Conservation (phyloP, 2,113 vertebrate genomes). For the Bostrychus sinensis region DNA sequence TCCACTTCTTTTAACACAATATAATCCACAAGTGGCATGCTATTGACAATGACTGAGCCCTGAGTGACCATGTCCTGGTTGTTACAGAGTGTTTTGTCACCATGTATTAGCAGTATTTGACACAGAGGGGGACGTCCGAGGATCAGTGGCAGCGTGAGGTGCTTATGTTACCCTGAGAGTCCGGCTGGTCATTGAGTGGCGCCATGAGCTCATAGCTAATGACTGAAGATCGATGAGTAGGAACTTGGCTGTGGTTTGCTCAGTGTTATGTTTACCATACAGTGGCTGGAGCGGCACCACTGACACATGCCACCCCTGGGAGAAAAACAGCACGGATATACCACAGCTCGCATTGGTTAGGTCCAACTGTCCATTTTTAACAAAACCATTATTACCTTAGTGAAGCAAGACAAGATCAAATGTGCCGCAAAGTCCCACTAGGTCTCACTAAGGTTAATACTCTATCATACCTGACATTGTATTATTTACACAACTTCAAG, state of each 20-base stretch:
- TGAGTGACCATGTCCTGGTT: constrained; percentile 9
- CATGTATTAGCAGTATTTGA: constrained; percentile 64
- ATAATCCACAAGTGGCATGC: no score
- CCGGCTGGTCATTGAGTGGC: constrained; percentile 72
- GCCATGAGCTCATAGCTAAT: constrained; percentile 79
- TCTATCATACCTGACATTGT: not conserved
- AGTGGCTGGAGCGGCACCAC: constrained; percentile 58
- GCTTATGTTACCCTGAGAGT: constrained; percentile 73
- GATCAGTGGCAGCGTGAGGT: constrained; percentile 68
- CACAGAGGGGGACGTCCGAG: constrained; percentile 59
- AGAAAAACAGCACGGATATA: constrained; percentile 45
- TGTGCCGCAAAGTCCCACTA: not conserved
- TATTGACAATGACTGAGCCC: not conserved
- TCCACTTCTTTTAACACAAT: no score
- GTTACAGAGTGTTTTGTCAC: constrained; percentile 38
- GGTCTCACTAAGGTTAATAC: not conserved
- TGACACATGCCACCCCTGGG: constrained; percentile 60
- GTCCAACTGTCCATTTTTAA: constrained; percentile 34
- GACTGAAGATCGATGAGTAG: constrained; percentile 79
- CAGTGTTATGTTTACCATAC: constrained; percentile 72
- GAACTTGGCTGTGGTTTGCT: constrained; percentile 76
- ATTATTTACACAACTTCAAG: not conserved
- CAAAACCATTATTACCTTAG: constrained; percentile 40
- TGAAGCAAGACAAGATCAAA: constrained; percentile 17
- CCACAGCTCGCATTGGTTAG: constrained; percentile 44